Evolutionary conservation across 2,888 invertebrate species (phyloP).

Genomic region (Perdita meconis): DNA sequence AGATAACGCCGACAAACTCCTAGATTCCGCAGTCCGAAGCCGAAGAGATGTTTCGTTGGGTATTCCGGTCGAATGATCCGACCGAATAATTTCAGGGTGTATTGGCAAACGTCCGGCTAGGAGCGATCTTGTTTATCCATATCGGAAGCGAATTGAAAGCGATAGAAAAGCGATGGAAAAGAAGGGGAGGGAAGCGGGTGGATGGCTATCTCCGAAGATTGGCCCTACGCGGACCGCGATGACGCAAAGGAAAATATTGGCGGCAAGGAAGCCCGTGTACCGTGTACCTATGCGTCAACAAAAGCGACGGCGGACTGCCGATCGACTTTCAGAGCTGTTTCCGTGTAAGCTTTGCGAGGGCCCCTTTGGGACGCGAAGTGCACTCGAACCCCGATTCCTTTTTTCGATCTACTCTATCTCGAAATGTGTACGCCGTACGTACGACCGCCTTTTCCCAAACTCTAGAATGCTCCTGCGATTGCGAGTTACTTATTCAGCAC

Average conservation of each 20-base stretch:
- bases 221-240: constrained; percentile 25
- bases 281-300: constrained; percentile 58
- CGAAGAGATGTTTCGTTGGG: constrained; percentile 22
- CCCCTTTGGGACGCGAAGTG: constrained; percentile 56
- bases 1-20: constrained; percentile 8
- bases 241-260: constrained; percentile 58
- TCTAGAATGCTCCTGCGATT: constrained; percentile 4
- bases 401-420: constrained; percentile 56
- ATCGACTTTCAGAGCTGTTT: constrained; percentile 64
- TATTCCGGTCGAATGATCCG: constrained; percentile 30
- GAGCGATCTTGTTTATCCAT: constrained; percentile 49
- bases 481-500: constrained; percentile 6
- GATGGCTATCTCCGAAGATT: constrained; percentile 50
- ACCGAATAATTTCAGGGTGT: constrained; percentile 42
- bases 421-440: constrained; percentile 27
- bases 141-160: constrained; percentile 55
- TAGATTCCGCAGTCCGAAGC: constrained; percentile 25
- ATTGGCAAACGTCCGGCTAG: constrained; percentile 32
- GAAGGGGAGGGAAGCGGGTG: background rate
- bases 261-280: constrained; percentile 34
- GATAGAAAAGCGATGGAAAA: constrained; percentile 52
- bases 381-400: constrained; percentile 61
- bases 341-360: constrained; percentile 53
- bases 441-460: background rate
- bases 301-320: constrained; percentile 59